A percentile compares a stretch with the other conserved stretches of the same genome.
Evolutionary conservation across 53 echinoderm and acorn worm genomes (phyloP).

Genomic region (Zoroaster sp.): DNA sequence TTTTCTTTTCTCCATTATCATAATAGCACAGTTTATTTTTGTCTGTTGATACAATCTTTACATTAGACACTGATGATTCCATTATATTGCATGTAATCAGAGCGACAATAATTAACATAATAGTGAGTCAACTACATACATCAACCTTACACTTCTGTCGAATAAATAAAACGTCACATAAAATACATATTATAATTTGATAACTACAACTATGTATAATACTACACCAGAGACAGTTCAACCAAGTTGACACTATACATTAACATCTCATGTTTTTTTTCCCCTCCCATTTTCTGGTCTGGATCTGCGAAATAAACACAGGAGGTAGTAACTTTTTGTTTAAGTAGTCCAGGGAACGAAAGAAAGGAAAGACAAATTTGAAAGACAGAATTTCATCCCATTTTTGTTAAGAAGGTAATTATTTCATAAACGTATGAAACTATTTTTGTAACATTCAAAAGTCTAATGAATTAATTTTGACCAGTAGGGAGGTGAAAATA

Average conservation of each 20-base stretch:
- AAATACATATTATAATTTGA: slow-evolving; percentile 22
- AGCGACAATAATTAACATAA: slow-evolving; percentile 40
- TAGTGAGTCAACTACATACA: slow-evolving; percentile 29
- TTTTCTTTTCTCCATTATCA: slow-evolving; percentile 24
- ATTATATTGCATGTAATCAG: slow-evolving; percentile 61
- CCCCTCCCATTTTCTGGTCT: background rate
- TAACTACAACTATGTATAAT: slow-evolving; percentile 8
- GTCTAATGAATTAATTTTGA: background rate
- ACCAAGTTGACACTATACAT: background rate
- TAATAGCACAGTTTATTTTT: slow-evolving; percentile 54
- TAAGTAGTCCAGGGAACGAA: background rate
- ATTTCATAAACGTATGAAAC: background rate
- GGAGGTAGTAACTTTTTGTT: slow-evolving; percentile 41
- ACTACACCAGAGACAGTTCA: slow-evolving; percentile 16
- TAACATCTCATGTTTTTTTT: background rate
- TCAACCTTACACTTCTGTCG: slow-evolving; percentile 24
- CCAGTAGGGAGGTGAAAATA: background rate
- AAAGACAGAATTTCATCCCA: slow-evolving; percentile 22
- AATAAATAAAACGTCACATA: slow-evolving; percentile 29
- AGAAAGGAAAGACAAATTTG: slow-evolving; percentile 15
- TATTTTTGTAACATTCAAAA: background rate
- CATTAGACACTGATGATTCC: slow-evolving; percentile 54
- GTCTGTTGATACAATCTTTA: slow-evolving; percentile 51
- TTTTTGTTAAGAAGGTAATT: background rate
- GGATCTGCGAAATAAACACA: background rate